Base-by-base conservation (phyloP, 2,113 vertebrate species). In the Microcebus tavaratra region DNA sequence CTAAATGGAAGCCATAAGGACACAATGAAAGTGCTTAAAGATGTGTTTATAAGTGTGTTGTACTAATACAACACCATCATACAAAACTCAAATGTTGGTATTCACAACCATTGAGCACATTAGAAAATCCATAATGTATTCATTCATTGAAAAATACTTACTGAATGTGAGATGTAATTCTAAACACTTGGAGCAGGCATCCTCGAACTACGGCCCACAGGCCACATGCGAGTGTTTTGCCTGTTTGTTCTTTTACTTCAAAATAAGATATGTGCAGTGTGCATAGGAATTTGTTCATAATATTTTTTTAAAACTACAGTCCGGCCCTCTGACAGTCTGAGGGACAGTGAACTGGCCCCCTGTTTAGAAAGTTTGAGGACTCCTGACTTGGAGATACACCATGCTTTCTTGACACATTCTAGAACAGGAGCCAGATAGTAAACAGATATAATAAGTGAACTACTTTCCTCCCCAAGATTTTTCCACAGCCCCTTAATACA, bases 61-160 rank as follows among this genome's bases (percentile, higher is more conserved):
- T 79, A 57, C 20, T 57, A 57, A 57, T 21, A 53, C 76, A 81
- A 61, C 34, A 36, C 45, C 53, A 70, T 68, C 65, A 76, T n/a
- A n/a, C n/a, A n/a, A 97, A 95, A 83, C 80, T 59, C 23, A 96
- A 85, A 73, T 59, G 15, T 27, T 93, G 6, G 36, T 70, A 65
- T 75, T 87, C 55, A 80, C 53, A 94, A 81, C 8, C 20, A 93
- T 13, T 13, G 12, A 87, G 7, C 50, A 89, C 50, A 89, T 53
- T 86, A 95, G 87, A 94, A 95, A 91, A 83, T 25, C 72, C 17
- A 63, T 87, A 57, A 89, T 50, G 50, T 67, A 72, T 57, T 55
- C 27, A 80, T 87, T 97, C 68, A 95, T n/a, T 91, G 8, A 72
- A 88, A 94, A 90, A 31, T 83, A 80, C 6, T 82, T 6, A 12